Base-by-base conservation (phyloP, 2,113 vertebrate genomes). In the Pteropus alecto region DNA sequence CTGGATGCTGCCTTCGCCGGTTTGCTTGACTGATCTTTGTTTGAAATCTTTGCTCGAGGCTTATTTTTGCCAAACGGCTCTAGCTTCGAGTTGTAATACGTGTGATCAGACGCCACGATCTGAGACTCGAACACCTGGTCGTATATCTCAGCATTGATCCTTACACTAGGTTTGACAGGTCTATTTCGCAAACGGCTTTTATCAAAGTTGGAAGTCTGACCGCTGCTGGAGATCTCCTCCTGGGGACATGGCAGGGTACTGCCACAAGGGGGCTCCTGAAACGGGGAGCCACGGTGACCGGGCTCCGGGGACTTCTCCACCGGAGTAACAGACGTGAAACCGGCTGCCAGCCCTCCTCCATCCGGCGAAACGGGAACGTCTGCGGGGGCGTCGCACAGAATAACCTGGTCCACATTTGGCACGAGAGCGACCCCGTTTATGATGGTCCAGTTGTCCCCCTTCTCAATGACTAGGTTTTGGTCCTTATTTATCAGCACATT, bases 131-230 rank as follows among this genome's bases (percentile, higher is more conserved):
- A 87, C 30, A 88, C 43, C 28, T 94, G 95, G 71, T 88, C 70
- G 7, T 93, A 87, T 51, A 89, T 93, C 28, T 96, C 94, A 82
- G 94, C 95, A 30, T 33, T 96, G 60, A 87, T 71, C 46, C 95
- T 87, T 12, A 73, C 63, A 35, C 97, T 97, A 35, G 96, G 93
- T 1, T 87, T 82, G 5, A 95, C 93, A 0, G 97, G n/a, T 84
- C 97, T 91, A 54, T 97, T 97, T 84, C 97, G 97, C 91, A 98
- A 60, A n/a, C 96, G 95, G 58, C 30, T 93, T 14, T 97, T 96
- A 63, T 96, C 88, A 19, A 93, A 58, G n/a, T 8, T 28, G 28
- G 65, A 63, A 77, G 76, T 96, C 18, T 70, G 97, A 6, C n/a
- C 71, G 2, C 56, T 93, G 46, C 61, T 89, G 10, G 95, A 60